Evolutionary conservation across 2,113 vertebrate genomes (phyloP).

Genomic region (Psilopsiagon aurifrons): DNA sequence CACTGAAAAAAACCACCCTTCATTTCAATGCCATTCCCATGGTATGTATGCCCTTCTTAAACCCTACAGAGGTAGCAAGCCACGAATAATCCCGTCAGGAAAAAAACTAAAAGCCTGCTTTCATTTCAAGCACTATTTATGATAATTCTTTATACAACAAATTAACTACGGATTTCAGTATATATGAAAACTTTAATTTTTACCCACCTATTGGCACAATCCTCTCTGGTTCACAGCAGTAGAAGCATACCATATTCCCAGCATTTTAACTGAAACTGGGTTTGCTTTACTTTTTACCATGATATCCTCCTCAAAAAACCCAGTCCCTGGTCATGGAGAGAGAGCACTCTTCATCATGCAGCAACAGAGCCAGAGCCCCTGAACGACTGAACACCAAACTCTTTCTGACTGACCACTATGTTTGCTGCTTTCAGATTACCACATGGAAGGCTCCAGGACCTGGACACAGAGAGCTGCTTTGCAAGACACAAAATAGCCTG

Average conservation of each 20-base stretch:
- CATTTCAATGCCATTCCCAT: background rate
- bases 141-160: fast-evolving
- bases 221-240: constrained; percentile 85
- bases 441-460: background rate
- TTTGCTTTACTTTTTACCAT: constrained; percentile 21
- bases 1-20: background rate
- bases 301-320: background rate
- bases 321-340: background rate
- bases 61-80: background rate
- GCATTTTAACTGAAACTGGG: constrained; percentile 69
- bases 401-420: background rate
- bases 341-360: background rate
- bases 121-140: background rate
- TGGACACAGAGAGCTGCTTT: constrained; percentile 51
- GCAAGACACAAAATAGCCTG: constrained; percentile 47
- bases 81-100: background rate
- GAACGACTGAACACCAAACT: background rate
- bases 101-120: fast-evolving
- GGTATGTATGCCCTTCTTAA: background rate
- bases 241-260: constrained; percentile 87
- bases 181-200: background rate
- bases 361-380: background rate
- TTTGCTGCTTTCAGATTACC: background rate
- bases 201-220: constrained; percentile 86
- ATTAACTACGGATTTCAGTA: background rate